These are phyloP conservation scores for Drosophila rufa DNA, from an alignment of 1,140 invertebrate genomes.

Conservation along the genomic window DNA sequence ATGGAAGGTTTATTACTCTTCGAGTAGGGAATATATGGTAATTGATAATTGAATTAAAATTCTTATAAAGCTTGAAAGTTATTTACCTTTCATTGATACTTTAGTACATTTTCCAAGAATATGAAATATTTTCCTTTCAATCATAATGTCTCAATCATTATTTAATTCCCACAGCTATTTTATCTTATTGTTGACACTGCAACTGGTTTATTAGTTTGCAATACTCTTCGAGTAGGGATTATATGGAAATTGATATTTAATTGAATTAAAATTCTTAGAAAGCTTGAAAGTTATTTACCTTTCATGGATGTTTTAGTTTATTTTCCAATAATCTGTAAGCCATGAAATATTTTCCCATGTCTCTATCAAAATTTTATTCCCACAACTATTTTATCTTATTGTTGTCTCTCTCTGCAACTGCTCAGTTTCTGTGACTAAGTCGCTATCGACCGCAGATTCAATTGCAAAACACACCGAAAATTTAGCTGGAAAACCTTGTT, in stretches of 20 bases:
- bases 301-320: no score
- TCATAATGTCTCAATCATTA: background rate
- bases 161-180: background rate
- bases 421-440: conserved; percentile 6
- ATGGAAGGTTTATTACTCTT: no score
- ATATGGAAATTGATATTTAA: background rate
- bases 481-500: conserved; percentile 4
- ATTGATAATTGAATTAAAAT: background rate
- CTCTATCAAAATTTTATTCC: background rate
- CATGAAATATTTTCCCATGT: background rate
- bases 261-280: no score
- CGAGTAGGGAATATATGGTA: background rate
- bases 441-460: conserved; percentile 22
- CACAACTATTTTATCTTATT: background rate
- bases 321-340: background rate
- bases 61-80: no score
- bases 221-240: background rate
- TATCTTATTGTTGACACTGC: conserved; percentile 1
- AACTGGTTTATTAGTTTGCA: no score
- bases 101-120: background rate
- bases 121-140: background rate
- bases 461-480: conserved; percentile 12
- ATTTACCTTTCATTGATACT: no score
- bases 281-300: no score
- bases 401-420: conserved; percentile 1